Conservation (phyloP, 2,113 vertebrate genomes). For the Chiloscyllium plagiosum region DNA sequence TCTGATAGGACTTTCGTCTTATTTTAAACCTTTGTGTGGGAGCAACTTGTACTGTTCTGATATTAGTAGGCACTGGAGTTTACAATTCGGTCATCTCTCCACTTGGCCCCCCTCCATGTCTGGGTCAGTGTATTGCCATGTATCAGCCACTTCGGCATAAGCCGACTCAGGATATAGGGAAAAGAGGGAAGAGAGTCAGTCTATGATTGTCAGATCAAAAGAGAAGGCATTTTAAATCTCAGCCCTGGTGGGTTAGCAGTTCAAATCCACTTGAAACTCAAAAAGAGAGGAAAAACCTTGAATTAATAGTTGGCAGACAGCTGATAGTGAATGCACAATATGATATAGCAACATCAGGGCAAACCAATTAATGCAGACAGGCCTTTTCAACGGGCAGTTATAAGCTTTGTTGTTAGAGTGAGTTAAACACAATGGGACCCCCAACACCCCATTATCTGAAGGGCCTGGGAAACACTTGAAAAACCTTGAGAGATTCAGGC, state of each 20-base stretch:
- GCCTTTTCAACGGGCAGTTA: neutral
- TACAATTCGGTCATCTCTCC: neutral
- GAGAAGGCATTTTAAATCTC: neutral
- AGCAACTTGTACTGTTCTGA: neutral
- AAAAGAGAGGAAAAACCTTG: neutral
- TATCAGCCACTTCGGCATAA: neutral
- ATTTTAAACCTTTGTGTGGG: neutral
- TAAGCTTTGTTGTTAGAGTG: neutral
- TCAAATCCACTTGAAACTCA: neutral
- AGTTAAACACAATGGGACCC: neutral
- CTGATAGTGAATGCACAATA: neutral
- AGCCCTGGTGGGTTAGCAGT: neutral
- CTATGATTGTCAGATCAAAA: neutral
- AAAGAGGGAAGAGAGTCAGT: neutral
- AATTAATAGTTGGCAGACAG: neutral
- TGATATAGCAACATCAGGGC: neutral
- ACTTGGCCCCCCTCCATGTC: neutral
- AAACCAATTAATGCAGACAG: constrained; percentile 14
- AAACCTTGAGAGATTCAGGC: neutral
- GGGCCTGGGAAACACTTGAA: neutral
- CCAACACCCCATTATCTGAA: constrained; percentile 16
- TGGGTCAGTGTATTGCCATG: neutral
- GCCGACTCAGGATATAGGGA: neutral
- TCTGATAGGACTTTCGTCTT: neutral
- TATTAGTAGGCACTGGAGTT: neutral